Conservation (phyloP, 1,140 invertebrate species). For the Antheraea mylitta region DNA sequence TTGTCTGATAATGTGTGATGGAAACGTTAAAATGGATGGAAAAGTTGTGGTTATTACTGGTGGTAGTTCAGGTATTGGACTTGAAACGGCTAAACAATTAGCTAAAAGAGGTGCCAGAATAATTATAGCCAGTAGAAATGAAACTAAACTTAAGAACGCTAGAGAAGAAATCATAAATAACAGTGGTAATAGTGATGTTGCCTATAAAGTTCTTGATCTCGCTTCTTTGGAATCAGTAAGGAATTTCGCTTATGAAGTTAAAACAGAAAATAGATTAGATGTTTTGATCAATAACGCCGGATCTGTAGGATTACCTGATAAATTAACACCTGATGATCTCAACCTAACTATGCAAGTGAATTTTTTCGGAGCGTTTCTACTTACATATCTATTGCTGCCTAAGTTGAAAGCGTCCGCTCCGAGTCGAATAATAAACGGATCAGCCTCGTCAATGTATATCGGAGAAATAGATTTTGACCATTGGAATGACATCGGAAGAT, state of each 20-base stretch:
- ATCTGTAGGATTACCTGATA: slow-evolving; percentile 75
- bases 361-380: slow-evolving; percentile 85
- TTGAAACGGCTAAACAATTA: slow-evolving; percentile 85
- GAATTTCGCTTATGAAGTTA: slow-evolving; percentile 49
- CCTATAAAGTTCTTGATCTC: slow-evolving; percentile 52
- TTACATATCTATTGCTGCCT: slow-evolving; percentile 85
- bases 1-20: slow-evolving; percentile 42
- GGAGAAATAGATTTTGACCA: slow-evolving; percentile 83
- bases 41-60: slow-evolving; percentile 91
- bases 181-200: slow-evolving; percentile 49
- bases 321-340: slow-evolving; percentile 81
- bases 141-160: slow-evolving; percentile 73
- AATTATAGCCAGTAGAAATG: slow-evolving; percentile 86
- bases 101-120: slow-evolving; percentile 85
- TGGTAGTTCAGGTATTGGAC: slow-evolving; percentile 91
- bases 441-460: slow-evolving; percentile 81
- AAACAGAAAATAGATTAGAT: slow-evolving; percentile 79
- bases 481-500: slow-evolving; percentile 67
- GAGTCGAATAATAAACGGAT: slow-evolving; percentile 84
- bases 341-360: slow-evolving; percentile 84
- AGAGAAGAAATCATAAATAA: slow-evolving; percentile 50
- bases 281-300: slow-evolving; percentile 88
- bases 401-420: slow-evolving; percentile 79
- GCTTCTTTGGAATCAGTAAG: slow-evolving; percentile 65
- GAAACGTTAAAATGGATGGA: slow-evolving; percentile 56